Conservation (phyloP, 2,113 vertebrate species). For the Haemorhous mexicanus region DNA sequence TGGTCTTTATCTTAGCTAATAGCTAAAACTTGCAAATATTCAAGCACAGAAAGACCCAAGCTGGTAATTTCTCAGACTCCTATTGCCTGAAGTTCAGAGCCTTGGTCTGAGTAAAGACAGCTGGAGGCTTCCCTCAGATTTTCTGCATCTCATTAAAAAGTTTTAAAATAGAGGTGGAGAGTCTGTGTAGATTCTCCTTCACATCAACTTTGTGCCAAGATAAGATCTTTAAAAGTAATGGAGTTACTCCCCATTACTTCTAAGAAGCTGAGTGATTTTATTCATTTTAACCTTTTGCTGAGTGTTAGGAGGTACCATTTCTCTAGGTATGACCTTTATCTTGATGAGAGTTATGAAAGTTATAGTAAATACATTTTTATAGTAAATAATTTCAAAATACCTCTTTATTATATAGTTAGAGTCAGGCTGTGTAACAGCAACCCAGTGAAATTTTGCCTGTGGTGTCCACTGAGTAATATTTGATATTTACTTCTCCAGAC, state of each 20-base stretch:
- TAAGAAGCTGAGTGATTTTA: neutral
- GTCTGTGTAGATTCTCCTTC: neutral
- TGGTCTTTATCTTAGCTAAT: neutral
- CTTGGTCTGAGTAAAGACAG: neutral
- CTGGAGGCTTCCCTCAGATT: neutral
- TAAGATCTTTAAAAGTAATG: neutral
- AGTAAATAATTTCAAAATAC: neutral
- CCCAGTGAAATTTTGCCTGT: neutral
- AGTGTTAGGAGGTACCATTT: neutral
- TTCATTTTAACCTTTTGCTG: neutral
- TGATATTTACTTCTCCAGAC: neutral
- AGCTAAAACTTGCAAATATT: neutral
- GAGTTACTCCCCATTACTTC: neutral
- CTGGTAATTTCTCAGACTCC: neutral
- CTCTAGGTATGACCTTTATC: neutral
- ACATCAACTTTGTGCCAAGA: neutral
- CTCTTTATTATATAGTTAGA: neutral
- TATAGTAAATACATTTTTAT: neutral
- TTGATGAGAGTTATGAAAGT: neutral
- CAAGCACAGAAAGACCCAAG: neutral
- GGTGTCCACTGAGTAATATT: neutral
- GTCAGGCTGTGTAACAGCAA: neutral
- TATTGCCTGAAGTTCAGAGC: neutral
- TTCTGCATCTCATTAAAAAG: neutral
- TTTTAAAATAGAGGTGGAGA: neutral